Evolutionary conservation across 2,113 vertebrate genomes (phyloP).

Genomic region (Lota lota): DNA sequence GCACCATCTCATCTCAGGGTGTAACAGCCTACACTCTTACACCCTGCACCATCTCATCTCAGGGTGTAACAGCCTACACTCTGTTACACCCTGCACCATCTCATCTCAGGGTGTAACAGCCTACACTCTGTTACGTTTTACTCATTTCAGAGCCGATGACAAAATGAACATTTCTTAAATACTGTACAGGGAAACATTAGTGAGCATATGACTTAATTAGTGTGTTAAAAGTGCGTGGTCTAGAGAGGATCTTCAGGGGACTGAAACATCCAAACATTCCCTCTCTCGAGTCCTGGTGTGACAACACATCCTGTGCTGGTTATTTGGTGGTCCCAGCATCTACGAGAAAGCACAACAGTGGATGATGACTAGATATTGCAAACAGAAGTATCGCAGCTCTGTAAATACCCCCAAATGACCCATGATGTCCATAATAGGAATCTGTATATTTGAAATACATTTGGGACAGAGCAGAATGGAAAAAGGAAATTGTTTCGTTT

Average conservation of each 20-base stretch:
- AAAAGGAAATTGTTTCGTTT: too few species aligned
- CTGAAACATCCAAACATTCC: conserved; percentile 65
- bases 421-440: too few species aligned
- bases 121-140: neutral
- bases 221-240: conserved; percentile 2
- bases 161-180: neutral
- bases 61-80: conserved; percentile 30
- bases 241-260: conserved; percentile 53
- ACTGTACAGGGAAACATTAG: conserved; percentile 17
- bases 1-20: too few species aligned
- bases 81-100: conserved; percentile 16
- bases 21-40: too few species aligned
- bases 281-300: conserved; percentile 60
- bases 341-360: conserved; percentile 27
- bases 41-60: too few species aligned
- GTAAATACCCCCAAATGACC: too few species aligned
- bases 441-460: too few species aligned
- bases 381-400: too few species aligned
- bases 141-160: neutral
- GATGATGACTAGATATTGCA: too few species aligned
- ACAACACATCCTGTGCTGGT: conserved; percentile 59
- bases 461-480: too few species aligned
- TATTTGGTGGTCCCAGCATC: conserved; percentile 57
- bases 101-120: conserved; percentile 29
- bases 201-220: conserved; percentile 3